A percentile compares a stretch with the other conserved stretches of the same genome.
Evolutionary conservation across 1,140 invertebrate species (phyloP).

Genomic region (Vollenhovia emeryi): DNA sequence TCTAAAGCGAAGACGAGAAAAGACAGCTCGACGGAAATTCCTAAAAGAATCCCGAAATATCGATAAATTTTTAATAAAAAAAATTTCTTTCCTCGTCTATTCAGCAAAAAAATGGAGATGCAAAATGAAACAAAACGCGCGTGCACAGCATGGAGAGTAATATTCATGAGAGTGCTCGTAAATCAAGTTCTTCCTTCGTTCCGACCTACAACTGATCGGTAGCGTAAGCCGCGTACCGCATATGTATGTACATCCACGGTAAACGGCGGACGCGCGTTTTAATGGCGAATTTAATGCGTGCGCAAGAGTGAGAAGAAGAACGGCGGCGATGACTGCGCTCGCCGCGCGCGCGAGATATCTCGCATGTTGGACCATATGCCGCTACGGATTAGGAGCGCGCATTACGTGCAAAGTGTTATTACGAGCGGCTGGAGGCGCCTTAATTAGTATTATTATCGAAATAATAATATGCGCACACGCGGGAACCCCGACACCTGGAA

Average conservation of each 20-base stretch:
- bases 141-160: constrained; percentile 16
- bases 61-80: not conserved
- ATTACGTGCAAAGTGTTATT: constrained; percentile 70
- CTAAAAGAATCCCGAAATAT: not conserved
- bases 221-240: constrained; percentile 28
- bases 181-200: constrained; percentile 47
- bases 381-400: constrained; percentile 68
- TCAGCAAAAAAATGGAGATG: not conserved
- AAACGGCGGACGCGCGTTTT: constrained; percentile 49
- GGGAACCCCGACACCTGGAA: constrained; percentile 63
- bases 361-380: constrained; percentile 72
- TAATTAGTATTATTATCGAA: constrained; percentile 72
- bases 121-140: constrained; percentile 5
- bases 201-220: constrained; percentile 43
- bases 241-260: constrained; percentile 27
- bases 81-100: not conserved
- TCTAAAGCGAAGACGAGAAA: not conserved
- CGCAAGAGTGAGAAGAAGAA: constrained; percentile 37
- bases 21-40: not conserved
- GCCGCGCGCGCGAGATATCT: constrained; percentile 21
- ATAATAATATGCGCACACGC: constrained; percentile 65
- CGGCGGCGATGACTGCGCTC: constrained; percentile 1
- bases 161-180: constrained; percentile 43
- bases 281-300: constrained; percentile 49
- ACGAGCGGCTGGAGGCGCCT: constrained; percentile 63